Percentiles rank a stretch among this genome's conserved stretches.
These are phyloP conservation scores for Hyperoplus lanceolatus DNA, from an alignment of 2,797 vertebrate species.

Conservation along the genomic window DNA sequence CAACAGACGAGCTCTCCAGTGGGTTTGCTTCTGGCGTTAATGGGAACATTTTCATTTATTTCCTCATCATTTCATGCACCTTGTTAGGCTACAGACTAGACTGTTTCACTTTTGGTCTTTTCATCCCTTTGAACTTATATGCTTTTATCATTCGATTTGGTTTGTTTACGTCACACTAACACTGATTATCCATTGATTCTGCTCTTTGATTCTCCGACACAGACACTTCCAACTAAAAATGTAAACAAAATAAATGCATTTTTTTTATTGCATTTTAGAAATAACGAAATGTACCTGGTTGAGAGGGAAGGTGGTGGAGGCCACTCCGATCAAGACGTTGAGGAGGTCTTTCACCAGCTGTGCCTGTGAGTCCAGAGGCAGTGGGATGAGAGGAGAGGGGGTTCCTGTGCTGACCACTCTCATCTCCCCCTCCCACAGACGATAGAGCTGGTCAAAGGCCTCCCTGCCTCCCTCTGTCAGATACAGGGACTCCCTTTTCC, in stretches of 20 bases:
- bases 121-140: conserved; percentile 19
- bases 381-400: conserved; percentile 84
- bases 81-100: conserved; percentile 21
- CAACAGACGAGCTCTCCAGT: conserved; percentile 32
- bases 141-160: conserved; percentile 33
- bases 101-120: conserved; percentile 18
- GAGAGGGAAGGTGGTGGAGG: conserved; percentile 92
- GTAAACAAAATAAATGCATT: conserved; percentile 27
- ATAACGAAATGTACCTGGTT: conserved; percentile 87
- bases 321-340: conserved; percentile 95
- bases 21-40: conserved; percentile 33
- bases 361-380: conserved; percentile 88
- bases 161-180: conserved; percentile 42
- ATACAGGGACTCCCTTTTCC: conserved; percentile 91
- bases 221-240: no score
- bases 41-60: conserved; percentile 34
- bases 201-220: neutral
- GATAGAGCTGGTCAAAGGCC: conserved; percentile 93
- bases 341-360: conserved; percentile 94
- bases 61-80: conserved; percentile 29
- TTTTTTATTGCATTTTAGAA: conserved; percentile 34
- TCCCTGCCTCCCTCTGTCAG: conserved; percentile 95
- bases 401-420: conserved; percentile 86
- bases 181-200: conserved; percentile 45
- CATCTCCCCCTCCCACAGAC: conserved; percentile 90